Percentiles rank a stretch among this genome's conserved stretches.
Evolutionary conservation across 2,797 vertebrate genomes (phyloP).

Genomic region (Scomberomorus guttatus): DNA sequence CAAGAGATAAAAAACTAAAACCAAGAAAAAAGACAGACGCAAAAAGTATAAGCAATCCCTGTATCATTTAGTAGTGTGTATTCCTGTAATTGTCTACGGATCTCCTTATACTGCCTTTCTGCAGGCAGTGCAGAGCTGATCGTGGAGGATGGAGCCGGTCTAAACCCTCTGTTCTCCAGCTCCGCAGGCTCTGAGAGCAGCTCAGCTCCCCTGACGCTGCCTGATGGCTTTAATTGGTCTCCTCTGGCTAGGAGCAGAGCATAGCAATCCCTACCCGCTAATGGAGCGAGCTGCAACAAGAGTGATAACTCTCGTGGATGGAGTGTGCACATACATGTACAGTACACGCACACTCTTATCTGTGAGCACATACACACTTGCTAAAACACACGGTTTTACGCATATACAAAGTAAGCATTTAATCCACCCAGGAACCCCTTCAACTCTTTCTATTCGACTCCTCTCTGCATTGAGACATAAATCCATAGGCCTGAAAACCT

Average conservation of each 20-base stretch:
- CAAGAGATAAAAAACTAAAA: background rate
- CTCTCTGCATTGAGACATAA: constrained; percentile 55
- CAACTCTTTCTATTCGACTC: constrained; percentile 20
- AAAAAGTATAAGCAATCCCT: background rate
- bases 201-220: constrained; percentile 50
- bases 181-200: constrained; percentile 54
- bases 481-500: constrained; percentile 51
- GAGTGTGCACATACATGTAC: constrained; percentile 14
- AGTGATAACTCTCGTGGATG: constrained; percentile 34
- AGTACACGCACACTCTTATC: background rate
- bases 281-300: constrained; percentile 53
- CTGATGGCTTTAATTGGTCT: constrained; percentile 79
- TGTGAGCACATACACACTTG: background rate
- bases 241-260: constrained; percentile 58
- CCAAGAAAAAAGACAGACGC: background rate
- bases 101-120: constrained; percentile 8
- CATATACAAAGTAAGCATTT: constrained; percentile 29
- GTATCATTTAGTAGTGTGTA: constrained; percentile 1
- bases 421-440: constrained; percentile 47
- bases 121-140: constrained; percentile 36
- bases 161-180: constrained; percentile 56
- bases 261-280: constrained; percentile 61
- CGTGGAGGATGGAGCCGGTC: constrained; percentile 50
- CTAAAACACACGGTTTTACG: background rate
- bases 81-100: constrained; percentile 31